Evolutionary conservation across 2,888 invertebrate genomes (phyloP), one percentile per base, ranked within the genome.

Genomic region (Furcula furcula): DNA sequence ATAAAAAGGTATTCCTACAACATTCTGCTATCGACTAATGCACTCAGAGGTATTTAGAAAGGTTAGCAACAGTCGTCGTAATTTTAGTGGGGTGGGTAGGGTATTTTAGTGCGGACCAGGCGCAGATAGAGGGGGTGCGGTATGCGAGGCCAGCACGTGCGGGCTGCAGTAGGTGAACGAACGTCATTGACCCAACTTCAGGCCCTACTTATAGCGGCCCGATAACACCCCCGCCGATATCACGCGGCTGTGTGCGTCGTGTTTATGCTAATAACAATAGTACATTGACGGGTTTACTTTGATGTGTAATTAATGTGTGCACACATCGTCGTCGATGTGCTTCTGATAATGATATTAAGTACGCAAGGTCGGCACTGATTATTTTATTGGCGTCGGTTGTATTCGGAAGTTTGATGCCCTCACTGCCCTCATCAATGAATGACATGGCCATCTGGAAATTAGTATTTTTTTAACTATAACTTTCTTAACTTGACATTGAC

Each of bases 111-210:
- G 13, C 18, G 5, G 4, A 22, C 44, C 16, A 15, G 25, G 22
- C 7, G 32, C 36, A 25, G 31, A 7, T 15, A 11, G 7, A 36
- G 40, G 29, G 50, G 43, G 38, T 42, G 36, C 47, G 40, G 45
- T 55, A 34, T 63, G 67, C 79, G 81, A 78, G 81, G 83, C 72
- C 80, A 72, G 64, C 84, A 82, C 84, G 83, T 81, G 84, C 77
- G 74, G 76, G 65, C 60, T 83, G 84, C 83, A 83, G 60, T 74
- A 79, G 84, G 85, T 86, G 71, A 82, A 85, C 74, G 87, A 86
- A 83, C 87, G 87, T 82, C 86, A 86, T 87, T 87, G 87, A 87
- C 87, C 87, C 83, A 86, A 72, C 87, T 86, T 58, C 55, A 69
- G 68, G 78, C 59, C 76, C 82, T 80, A 84, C 78, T 75, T 82